Percentiles rank a stretch among this genome's conserved stretches.
Evolutionary conservation across 1,140 invertebrate species (phyloP).

Genomic region (Pseudomyrmex gracilis): DNA sequence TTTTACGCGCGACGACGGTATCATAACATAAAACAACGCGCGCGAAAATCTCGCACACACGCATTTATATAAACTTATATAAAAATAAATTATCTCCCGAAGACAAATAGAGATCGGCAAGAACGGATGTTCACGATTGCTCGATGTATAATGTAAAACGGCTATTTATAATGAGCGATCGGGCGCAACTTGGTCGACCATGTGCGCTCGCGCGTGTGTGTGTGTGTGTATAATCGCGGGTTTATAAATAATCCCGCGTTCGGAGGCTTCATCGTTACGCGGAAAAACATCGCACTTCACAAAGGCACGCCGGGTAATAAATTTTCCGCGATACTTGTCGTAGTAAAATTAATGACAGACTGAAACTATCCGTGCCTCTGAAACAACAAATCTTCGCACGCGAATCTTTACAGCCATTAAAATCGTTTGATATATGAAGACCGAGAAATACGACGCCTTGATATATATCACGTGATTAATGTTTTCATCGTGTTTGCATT

Average conservation of each 20-base stretch:
- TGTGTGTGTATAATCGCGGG: not conserved
- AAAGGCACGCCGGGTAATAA: conserved; percentile 39
- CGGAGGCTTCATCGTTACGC: conserved; percentile 19
- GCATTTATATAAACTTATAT: conserved; percentile 5
- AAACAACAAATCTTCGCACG: conserved; percentile 58
- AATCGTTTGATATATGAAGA: conserved; percentile 35
- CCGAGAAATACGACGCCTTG: conserved; percentile 44
- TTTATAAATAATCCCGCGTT: conserved; percentile 29
- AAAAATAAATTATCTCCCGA: conserved; percentile 15
- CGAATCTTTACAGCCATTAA: conserved; percentile 41
- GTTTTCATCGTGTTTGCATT: conserved; percentile 3
- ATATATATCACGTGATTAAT: conserved; percentile 34
- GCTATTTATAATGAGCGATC: conserved; percentile 19
- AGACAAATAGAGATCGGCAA: not conserved
- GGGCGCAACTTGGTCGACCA: not conserved
- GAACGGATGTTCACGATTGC: not conserved
- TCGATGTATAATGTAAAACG: not conserved
- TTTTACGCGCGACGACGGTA: not conserved
- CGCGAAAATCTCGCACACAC: conserved; percentile 16
- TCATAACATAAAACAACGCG: conserved; percentile 3
- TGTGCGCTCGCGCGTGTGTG: too few species aligned
- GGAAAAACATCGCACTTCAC: conserved; percentile 35
- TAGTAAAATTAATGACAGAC: conserved; percentile 42
- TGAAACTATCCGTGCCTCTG: conserved; percentile 33
- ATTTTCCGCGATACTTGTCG: conserved; percentile 36